Evolutionary conservation across 1,140 invertebrate species (phyloP).

Genomic region (Bombus confusus): DNA sequence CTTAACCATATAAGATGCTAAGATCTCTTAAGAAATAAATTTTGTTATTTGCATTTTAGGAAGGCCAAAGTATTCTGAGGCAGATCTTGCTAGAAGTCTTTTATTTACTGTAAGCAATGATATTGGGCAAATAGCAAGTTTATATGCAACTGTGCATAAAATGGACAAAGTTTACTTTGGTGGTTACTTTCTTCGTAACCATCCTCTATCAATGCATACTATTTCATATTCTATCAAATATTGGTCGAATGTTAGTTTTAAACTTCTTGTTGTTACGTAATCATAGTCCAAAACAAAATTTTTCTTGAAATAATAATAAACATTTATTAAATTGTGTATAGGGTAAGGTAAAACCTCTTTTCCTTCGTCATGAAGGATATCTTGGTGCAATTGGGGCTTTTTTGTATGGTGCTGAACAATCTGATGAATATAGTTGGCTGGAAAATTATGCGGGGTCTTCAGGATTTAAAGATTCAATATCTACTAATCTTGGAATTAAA

Average conservation of each 20-base stretch:
- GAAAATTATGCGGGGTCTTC: conserved; percentile 91
- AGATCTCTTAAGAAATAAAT: neutral
- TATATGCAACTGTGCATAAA: conserved; percentile 87
- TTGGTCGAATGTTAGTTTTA: conserved; percentile 85
- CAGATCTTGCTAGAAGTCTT: conserved; percentile 88
- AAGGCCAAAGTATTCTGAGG: conserved; percentile 81
- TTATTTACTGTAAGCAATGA: conserved; percentile 90
- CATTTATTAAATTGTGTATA: conserved; percentile 41
- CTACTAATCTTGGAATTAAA: conserved; percentile 79
- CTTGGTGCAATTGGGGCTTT: conserved; percentile 91
- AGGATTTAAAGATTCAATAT: conserved; percentile 84
- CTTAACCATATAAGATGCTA: too few relatives aligned
- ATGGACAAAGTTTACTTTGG: conserved; percentile 89
- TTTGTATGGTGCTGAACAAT: conserved; percentile 87
- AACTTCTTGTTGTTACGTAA: neutral
- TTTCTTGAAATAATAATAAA: neutral
- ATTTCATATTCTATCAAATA: conserved; percentile 89
- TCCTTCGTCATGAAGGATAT: conserved; percentile 91
- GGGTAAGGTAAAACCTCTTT: conserved; percentile 87
- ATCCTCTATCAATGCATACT: conserved; percentile 90
- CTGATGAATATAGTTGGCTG: conserved; percentile 87
- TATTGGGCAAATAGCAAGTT: conserved; percentile 89
- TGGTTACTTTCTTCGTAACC: conserved; percentile 90
- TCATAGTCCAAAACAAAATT: neutral
- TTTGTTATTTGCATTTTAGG: conserved; percentile 45